Percentiles rank a stretch among this genome's conserved stretches.
phyloP scores from a whole-genome alignment of 2,797 vertebrate species.

The Coilia nasus region DNA sequence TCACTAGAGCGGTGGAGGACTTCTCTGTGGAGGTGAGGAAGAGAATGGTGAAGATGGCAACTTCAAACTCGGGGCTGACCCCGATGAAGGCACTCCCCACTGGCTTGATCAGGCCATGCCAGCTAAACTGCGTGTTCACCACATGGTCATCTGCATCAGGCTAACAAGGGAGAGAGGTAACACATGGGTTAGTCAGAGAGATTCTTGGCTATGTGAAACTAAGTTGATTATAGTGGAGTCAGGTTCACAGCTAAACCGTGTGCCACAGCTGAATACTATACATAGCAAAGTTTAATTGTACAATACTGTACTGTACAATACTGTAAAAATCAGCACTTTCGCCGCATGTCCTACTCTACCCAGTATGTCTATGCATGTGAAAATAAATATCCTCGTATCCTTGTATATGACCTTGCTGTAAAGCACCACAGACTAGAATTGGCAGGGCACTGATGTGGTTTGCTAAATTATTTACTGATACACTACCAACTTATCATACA shows the following conservation, averaged over 20 bases:
- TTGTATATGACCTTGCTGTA: background rate
- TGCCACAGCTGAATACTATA: no score
- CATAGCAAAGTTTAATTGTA: no score
- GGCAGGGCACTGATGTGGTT: background rate
- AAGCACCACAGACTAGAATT: background rate
- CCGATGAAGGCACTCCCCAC: conserved; percentile 79
- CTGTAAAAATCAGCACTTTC: no score
- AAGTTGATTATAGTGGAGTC: background rate
- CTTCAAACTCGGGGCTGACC: conserved; percentile 85
- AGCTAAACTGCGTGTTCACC: conserved; percentile 86
- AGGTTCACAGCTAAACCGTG: background rate
- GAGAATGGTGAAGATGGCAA: conserved; percentile 81
- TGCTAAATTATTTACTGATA: background rate
- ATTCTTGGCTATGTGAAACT: background rate
- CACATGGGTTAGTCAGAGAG: background rate
- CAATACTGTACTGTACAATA: no score
- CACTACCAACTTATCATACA: background rate
- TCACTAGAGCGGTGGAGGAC: conserved; percentile 71
- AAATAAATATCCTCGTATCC: no score
- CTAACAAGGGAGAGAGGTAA: conserved; percentile 54
- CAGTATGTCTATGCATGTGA: no score
- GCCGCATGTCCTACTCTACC: no score
- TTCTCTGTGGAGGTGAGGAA: conserved; percentile 78
- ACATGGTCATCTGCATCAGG: conserved; percentile 83
- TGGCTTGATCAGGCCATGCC: conserved; percentile 80